Evolutionary conservation across 2,797 vertebrate species (phyloP).

Genomic region (Alectoris magna): DNA sequence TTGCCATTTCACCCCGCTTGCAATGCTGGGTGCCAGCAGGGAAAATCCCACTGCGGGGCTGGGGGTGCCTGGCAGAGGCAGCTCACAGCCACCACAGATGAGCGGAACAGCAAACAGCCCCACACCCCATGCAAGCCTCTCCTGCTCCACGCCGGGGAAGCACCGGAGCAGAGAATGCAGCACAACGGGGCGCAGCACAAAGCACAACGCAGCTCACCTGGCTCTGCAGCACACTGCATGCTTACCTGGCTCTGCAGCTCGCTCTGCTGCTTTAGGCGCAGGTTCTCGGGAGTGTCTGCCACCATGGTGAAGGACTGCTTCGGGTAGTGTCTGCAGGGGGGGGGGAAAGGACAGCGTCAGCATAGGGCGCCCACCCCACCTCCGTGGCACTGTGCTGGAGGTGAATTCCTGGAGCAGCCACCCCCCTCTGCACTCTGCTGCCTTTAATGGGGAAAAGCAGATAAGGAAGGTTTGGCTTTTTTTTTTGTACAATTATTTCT

Average conservation of each 20-base stretch:
- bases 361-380: accelerated
- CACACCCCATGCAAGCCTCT: not conserved
- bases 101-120: not conserved
- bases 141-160: not conserved
- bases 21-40: not conserved
- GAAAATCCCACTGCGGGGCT: not conserved
- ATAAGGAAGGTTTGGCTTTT: no score
- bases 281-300: constrained; percentile 97
- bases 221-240: constrained; percentile 69
- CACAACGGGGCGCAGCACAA: not conserved
- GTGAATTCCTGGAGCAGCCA: accelerated
- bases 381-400: not conserved
- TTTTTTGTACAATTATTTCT: no score
- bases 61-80: accelerated
- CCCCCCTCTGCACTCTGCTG: not conserved
- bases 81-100: accelerated
- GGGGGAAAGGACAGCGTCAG: not conserved
- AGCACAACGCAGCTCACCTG: constrained; percentile 79
- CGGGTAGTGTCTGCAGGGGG: constrained; percentile 91
- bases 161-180: accelerated
- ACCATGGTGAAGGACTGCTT: constrained; percentile 96
- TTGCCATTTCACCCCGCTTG: accelerated
- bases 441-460: not conserved
- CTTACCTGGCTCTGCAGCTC: constrained; percentile 96
- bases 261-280: constrained; percentile 95